Conservation (phyloP, 2,797 vertebrate species). For the Hafferia zeledoni region DNA sequence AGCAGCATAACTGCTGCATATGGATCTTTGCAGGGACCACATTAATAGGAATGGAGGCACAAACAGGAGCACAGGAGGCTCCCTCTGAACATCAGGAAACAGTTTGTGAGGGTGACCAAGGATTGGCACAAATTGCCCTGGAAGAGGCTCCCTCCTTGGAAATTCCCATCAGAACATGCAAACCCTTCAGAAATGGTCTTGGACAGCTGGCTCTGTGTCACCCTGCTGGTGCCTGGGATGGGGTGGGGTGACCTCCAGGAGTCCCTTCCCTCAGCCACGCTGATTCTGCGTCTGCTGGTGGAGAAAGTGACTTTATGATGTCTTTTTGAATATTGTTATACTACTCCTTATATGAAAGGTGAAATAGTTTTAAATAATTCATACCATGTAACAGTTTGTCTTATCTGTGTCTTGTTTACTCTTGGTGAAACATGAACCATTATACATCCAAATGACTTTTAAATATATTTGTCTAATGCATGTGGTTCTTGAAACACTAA, state of each 20-base stretch:
- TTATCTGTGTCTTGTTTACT: not conserved
- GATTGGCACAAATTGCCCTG: not conserved
- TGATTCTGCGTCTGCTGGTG: not conserved
- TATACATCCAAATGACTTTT: not conserved
- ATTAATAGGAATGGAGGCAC: not conserved
- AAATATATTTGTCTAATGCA: not conserved
- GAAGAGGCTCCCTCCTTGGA: not conserved
- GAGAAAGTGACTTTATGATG: not conserved
- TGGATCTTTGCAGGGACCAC: not conserved
- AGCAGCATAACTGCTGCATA: not conserved
- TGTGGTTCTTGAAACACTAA: not conserved
- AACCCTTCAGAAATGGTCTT: not conserved
- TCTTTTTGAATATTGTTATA: not conserved
- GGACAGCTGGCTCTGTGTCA: not conserved
- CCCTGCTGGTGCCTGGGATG: not conserved
- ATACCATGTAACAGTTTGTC: not conserved
- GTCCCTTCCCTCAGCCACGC: not conserved
- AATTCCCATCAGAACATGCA: accelerated
- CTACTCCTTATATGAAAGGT: not conserved
- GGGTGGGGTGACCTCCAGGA: not conserved
- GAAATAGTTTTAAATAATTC: not conserved
- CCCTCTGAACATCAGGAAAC: not conserved
- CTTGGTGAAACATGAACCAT: not conserved
- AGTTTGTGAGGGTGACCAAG: not conserved
- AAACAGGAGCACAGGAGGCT: not conserved